Evolutionary conservation across 1,140 invertebrate genomes (phyloP).

Genomic region (Meloidogyne floridensis): DNA sequence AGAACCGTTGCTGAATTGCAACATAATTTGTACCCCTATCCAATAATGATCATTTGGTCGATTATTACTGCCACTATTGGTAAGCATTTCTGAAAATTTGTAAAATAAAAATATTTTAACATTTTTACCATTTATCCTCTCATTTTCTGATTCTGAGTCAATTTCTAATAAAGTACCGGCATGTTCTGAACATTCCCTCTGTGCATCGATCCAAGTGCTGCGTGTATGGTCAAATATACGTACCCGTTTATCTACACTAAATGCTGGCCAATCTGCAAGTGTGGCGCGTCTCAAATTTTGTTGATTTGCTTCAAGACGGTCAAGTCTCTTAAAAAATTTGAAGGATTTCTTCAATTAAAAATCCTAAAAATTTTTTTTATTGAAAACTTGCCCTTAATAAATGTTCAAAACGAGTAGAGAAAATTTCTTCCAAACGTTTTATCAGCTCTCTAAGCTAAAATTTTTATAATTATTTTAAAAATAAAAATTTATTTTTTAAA

Average conservation of each 20-base stretch:
- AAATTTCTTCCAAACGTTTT: slow-evolving; percentile 31
- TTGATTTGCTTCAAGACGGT: slow-evolving; percentile 45
- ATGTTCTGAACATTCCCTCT: slow-evolving; percentile 39
- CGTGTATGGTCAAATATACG: slow-evolving; percentile 28
- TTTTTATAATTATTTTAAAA: neutral
- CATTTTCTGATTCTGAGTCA: slow-evolving; percentile 44
- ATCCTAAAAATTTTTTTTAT: neutral
- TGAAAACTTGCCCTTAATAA: slow-evolving; percentile 27
- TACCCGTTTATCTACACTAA: slow-evolving; percentile 38
- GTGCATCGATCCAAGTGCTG: slow-evolving; percentile 38
- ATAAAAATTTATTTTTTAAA: neutral
- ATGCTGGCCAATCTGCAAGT: slow-evolving; percentile 43
- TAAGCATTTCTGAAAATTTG: slow-evolving; percentile 11
- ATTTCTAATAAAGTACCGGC: slow-evolving; percentile 39
- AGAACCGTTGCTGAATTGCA: neutral
- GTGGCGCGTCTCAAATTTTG: slow-evolving; percentile 39
- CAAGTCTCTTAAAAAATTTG: slow-evolving; percentile 41
- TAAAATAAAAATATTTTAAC: neutral
- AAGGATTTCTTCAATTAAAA: no score
- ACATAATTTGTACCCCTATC: slow-evolving; percentile 33
- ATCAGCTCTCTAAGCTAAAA: slow-evolving; percentile 38
- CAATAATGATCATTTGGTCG: slow-evolving; percentile 33
- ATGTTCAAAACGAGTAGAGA: slow-evolving; percentile 32
- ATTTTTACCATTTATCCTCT: slow-evolving; percentile 33
- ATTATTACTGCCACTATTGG: slow-evolving; percentile 10